Conservation (phyloP, 2,797 vertebrate genomes). For the Anas flavirostris region DNA sequence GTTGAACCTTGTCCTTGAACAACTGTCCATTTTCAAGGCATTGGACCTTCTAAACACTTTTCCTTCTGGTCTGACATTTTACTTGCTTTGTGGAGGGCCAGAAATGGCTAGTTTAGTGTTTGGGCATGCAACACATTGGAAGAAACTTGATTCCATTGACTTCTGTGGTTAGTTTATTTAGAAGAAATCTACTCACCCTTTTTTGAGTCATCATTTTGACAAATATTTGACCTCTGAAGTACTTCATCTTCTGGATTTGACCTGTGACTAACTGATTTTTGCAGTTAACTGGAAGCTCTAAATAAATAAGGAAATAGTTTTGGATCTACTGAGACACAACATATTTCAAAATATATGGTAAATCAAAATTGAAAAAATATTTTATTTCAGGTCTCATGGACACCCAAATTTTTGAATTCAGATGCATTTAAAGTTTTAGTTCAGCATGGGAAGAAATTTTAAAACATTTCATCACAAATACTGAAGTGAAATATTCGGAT, state of each 20-base stretch:
- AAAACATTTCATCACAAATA: background rate
- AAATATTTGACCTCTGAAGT: constrained; percentile 41
- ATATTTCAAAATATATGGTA: background rate
- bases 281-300: constrained; percentile 5
- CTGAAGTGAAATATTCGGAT: background rate
- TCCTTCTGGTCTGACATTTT: constrained; percentile 25
- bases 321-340: background rate
- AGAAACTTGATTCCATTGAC: constrained; percentile 24
- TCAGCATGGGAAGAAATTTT: background rate
- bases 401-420: background rate
- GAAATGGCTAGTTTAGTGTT: background rate
- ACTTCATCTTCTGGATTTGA: background rate
- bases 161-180: constrained; percentile 15
- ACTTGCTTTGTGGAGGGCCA: background rate
- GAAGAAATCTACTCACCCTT: constrained; percentile 6
- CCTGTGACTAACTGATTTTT: background rate
- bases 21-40: background rate
- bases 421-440: background rate
- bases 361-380: background rate
- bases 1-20: constrained; percentile 27
- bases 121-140: background rate
- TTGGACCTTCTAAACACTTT: background rate
- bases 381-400: background rate
- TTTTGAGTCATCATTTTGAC: constrained; percentile 12
- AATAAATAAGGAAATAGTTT: background rate